Conservation (phyloP, 1,140 invertebrate species). For the Paralvinella palmiformis region DNA sequence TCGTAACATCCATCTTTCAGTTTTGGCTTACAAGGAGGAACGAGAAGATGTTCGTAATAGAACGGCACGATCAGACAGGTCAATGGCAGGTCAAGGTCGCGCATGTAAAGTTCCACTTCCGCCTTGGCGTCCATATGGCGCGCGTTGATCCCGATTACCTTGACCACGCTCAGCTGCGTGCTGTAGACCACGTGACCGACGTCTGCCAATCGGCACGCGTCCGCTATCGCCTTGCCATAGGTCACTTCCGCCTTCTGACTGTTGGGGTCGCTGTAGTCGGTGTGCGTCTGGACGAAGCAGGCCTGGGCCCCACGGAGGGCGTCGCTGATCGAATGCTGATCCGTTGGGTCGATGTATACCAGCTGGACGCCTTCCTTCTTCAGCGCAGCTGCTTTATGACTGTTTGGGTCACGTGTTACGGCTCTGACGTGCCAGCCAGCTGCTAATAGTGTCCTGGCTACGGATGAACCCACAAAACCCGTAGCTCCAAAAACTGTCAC, state of each 20-base stretch:
- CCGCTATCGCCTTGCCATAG: constrained; percentile 34
- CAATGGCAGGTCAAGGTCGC: constrained; percentile 28
- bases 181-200: constrained; percentile 38
- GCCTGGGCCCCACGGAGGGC: constrained; percentile 28
- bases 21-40: constrained; percentile 26
- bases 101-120: constrained; percentile 37
- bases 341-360: too few species aligned
- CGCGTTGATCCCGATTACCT: constrained; percentile 30
- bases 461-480: too few species aligned
- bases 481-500: too few species aligned
- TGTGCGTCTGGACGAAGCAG: constrained; percentile 34
- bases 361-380: too few species aligned
- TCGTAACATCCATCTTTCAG: constrained; percentile 22
- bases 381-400: too few species aligned
- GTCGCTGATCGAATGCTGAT: constrained; percentile 23
- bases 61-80: constrained; percentile 36
- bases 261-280: constrained; percentile 31
- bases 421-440: too few species aligned
- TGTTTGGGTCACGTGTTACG: too few species aligned
- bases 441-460: too few species aligned
- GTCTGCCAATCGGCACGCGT: constrained; percentile 28
- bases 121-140: constrained; percentile 42
- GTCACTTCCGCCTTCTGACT: constrained; percentile 33
- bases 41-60: constrained; percentile 36
- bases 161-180: constrained; percentile 35